Evolutionary conservation across 2,797 vertebrate genomes (phyloP).

Genomic region (Gorsachius magnificus): DNA sequence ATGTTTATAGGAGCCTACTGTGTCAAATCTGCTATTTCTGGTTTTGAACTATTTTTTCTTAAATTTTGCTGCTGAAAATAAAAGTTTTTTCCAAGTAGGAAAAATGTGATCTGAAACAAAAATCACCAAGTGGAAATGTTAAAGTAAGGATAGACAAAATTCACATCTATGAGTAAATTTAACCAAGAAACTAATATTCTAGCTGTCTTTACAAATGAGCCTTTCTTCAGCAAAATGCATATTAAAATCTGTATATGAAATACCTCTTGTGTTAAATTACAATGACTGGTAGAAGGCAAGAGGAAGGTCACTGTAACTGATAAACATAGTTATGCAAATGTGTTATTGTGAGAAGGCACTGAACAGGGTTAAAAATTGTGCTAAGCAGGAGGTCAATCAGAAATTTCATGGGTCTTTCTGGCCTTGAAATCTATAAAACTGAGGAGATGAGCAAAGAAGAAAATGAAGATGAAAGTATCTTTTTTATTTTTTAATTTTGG

Average conservation of each 20-base stretch:
- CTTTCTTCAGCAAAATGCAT: neutral
- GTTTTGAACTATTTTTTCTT: neutral
- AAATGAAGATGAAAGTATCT: neutral
- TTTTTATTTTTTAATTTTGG: neutral
- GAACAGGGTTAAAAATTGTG: constrained; percentile 29
- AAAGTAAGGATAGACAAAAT: neutral
- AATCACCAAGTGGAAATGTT: neutral
- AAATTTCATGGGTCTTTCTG: constrained; percentile 3
- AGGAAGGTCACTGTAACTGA: constrained; percentile 39
- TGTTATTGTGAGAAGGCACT: constrained; percentile 18
- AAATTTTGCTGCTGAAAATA: neutral
- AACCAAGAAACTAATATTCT: neutral
- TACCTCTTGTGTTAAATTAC: constrained; percentile 35
- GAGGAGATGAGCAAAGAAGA: neutral
- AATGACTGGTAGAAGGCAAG: constrained; percentile 20
- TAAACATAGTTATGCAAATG: constrained; percentile 60
- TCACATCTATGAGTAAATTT: neutral
- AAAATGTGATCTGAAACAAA: neutral
- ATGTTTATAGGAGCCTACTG: neutral
- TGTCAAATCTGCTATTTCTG: neutral
- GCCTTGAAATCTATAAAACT: neutral
- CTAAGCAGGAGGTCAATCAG: constrained; percentile 9
- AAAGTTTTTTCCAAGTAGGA: neutral
- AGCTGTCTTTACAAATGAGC: neutral
- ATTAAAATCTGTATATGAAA: constrained; percentile 11